phyloP scores from a whole-genome alignment of 2,888 invertebrate species.

The Eilema griseolum region DNA sequence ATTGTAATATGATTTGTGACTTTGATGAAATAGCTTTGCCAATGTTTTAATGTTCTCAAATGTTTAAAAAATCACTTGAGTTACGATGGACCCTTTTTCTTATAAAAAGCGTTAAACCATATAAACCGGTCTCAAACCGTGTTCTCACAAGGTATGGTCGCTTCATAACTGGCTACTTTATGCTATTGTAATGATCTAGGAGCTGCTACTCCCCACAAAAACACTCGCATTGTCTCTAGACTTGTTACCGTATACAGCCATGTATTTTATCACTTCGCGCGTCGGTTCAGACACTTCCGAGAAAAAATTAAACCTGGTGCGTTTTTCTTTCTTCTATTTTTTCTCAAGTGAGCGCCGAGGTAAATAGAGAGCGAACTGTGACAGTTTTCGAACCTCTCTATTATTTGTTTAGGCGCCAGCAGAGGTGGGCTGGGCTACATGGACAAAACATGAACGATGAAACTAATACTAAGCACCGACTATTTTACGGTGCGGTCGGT shows the following conservation, averaged over 20 bases:
- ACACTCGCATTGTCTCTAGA: slow-evolving; percentile 79
- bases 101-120: slow-evolving; percentile 75
- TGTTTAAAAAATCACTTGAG: slow-evolving; percentile 64
- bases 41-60: slow-evolving; percentile 50
- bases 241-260: slow-evolving; percentile 69
- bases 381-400: slow-evolving; percentile 54
- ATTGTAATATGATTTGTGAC: slow-evolving; percentile 42
- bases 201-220: slow-evolving; percentile 76
- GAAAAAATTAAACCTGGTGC: slow-evolving; percentile 58
- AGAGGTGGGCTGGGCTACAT: slow-evolving; percentile 2
- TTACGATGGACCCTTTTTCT: slow-evolving; percentile 68
- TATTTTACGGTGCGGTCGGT: slow-evolving; percentile 59
- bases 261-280: slow-evolving; percentile 76
- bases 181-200: slow-evolving; percentile 85
- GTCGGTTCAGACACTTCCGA: slow-evolving; percentile 67
- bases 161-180: slow-evolving; percentile 84
- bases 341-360: slow-evolving; percentile 48
- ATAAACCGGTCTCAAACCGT: slow-evolving; percentile 74
- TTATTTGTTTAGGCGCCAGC: slow-evolving; percentile 51
- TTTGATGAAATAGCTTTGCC: slow-evolving; percentile 45
- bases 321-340: slow-evolving; percentile 42
- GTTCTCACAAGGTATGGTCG: slow-evolving; percentile 73
- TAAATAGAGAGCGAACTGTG: slow-evolving; percentile 53
- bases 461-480: slow-evolving; percentile 58
- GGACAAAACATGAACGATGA: slow-evolving; percentile 45